Evolutionary conservation across 2,888 invertebrate species (phyloP), one percentile per base, ranked within the genome.

Genomic region (Malachius bipustulatus): DNA sequence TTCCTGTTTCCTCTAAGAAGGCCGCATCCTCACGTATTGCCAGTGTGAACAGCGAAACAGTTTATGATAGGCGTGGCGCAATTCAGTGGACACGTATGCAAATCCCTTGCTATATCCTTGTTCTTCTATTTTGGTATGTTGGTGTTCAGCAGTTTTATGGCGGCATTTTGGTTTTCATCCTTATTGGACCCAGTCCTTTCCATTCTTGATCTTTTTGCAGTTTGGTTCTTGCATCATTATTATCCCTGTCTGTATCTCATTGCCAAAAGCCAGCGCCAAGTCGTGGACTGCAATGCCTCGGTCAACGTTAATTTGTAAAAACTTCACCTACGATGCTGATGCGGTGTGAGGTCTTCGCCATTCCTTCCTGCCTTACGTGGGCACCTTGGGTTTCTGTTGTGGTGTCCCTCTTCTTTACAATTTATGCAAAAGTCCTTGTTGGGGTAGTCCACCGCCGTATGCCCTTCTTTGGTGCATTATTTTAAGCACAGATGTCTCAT

Each of bases 321-420:
- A 24, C 24, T 9, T 24, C n/a, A n/a, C n/a, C n/a, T n/a, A n/a
- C n/a, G n/a, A n/a, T n/a, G n/a, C n/a, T n/a, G n/a, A n/a, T n/a
- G n/a, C n/a, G n/a, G n/a, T n/a, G n/a, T n/a, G n/a, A n/a, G n/a
- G n/a, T n/a, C n/a, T n/a, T n/a, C n/a, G n/a, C n/a, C n/a, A n/a
- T n/a, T n/a, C n/a, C n/a, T n/a, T n/a, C n/a, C n/a, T n/a, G n/a
- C n/a, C n/a, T n/a, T n/a, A n/a, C n/a, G n/a, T n/a, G n/a, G n/a
- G 30, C 39, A 32, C 12, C 26, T 4, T 2, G 12, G 33, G 3
- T 29, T 38, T 8, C 34, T 32, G 3, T 32, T 24, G 16, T 31
- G 16, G 19, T 40, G 40, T n/a, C 38, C 40, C 26, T 33, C 33
- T 9, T 16, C n/a, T 12, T 38, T 11, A 24, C 40, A 40, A 9